Conservation (phyloP, 1,140 invertebrate genomes). For the Drosophila orena region DNA sequence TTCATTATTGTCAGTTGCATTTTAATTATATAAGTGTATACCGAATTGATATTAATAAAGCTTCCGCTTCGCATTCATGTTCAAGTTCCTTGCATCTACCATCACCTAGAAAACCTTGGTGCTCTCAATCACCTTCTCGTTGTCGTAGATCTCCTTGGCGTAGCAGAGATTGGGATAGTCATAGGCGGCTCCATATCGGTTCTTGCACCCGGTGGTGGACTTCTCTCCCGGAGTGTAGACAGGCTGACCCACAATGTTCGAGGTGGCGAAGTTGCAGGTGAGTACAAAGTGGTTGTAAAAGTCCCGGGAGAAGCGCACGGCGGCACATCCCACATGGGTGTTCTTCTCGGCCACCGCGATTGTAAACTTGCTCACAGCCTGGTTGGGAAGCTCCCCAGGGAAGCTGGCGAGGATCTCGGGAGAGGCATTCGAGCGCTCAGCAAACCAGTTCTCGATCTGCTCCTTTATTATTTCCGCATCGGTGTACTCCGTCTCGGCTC, state of each 20-base stretch:
- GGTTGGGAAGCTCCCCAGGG: conserved; percentile 46
- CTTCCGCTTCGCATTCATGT: not conserved
- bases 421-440: conserved; percentile 30
- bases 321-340: conserved; percentile 60
- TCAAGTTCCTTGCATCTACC: not conserved
- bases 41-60: conserved; percentile 4
- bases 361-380: conserved; percentile 49
- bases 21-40: conserved; percentile 14
- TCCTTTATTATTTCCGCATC: conserved; percentile 62
- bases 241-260: conserved; percentile 57
- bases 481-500: conserved; percentile 51
- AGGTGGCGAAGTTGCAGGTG: conserved; percentile 62
- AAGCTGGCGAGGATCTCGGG: conserved; percentile 51
- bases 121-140: conserved; percentile 57
- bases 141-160: conserved; percentile 72
- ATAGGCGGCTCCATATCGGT: conserved; percentile 6
- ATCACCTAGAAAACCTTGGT: conserved; percentile 26
- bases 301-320: conserved; percentile 56
- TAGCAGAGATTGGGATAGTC: conserved; percentile 47
- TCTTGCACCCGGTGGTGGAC: conserved; percentile 5
- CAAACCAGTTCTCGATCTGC: conserved; percentile 67
- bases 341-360: conserved; percentile 64
- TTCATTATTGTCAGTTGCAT: conserved; percentile 3
- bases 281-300: conserved; percentile 66
- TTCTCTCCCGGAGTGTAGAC: conserved; percentile 11